Conservation (phyloP, 2,797 vertebrate species). For the Enteromius radiatus region DNA sequence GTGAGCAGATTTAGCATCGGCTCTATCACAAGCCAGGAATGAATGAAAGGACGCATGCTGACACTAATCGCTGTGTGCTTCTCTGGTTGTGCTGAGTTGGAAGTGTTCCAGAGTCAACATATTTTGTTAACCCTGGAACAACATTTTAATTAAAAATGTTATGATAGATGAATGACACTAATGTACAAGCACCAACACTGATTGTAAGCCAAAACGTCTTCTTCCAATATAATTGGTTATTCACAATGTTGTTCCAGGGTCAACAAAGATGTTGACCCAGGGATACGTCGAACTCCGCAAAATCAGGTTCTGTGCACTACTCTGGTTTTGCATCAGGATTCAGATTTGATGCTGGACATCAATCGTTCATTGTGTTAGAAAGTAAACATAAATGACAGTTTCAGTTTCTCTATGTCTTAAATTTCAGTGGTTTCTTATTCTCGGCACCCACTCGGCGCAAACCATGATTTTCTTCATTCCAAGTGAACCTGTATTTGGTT, state of each 20-base stretch:
- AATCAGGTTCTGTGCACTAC: too few species aligned
- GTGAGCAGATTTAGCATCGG: background rate
- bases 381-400: background rate
- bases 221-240: too few species aligned
- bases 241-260: too few species aligned
- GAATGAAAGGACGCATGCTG: constrained; percentile 7
- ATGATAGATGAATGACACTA: too few species aligned
- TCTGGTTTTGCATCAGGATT: background rate
- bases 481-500: background rate
- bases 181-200: too few species aligned
- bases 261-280: too few species aligned
- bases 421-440: background rate
- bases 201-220: too few species aligned
- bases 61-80: background rate
- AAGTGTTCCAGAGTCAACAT: too few species aligned
- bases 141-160: too few species aligned
- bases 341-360: background rate
- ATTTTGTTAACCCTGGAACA: too few species aligned
- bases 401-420: background rate
- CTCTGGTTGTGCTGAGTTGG: background rate
- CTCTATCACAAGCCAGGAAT: background rate
- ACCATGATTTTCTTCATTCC: background rate
- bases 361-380: background rate
- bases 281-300: too few species aligned
- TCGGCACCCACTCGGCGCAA: background rate